Conservation (phyloP, 2,113 vertebrate species). For the Dendropsophus ebraccatus region DNA sequence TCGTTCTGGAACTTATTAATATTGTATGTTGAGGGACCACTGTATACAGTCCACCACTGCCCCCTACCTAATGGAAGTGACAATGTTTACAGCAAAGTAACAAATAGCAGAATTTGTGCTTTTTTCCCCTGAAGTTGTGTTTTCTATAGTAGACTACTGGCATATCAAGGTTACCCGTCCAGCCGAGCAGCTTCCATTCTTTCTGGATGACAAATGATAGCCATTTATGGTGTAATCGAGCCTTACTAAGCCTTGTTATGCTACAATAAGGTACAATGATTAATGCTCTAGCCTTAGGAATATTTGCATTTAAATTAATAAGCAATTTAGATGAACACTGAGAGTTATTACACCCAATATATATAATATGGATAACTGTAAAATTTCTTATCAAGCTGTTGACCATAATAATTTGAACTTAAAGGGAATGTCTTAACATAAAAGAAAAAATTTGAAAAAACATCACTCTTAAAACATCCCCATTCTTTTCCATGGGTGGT, state of each 20-base stretch:
- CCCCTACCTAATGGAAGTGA: no score
- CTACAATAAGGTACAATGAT: not conserved
- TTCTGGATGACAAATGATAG: slow-evolving; percentile 10
- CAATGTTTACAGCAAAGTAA: no score
- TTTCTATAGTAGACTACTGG: not conserved
- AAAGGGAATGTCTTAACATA: not conserved
- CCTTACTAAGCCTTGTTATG: not conserved
- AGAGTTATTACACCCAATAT: not conserved
- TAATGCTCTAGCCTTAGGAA: not conserved
- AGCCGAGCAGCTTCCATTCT: not conserved
- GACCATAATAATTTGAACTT: not conserved
- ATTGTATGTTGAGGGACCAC: no score
- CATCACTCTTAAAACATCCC: no score
- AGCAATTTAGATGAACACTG: not conserved
- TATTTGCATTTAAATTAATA: not conserved
- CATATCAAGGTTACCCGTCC: not conserved
- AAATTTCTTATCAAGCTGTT: not conserved
- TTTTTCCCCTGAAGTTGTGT: not conserved
- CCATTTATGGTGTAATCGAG: not conserved
- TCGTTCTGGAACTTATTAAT: no score
- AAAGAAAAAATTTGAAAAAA: no score
- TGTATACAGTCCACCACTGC: no score
- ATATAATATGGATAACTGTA: not conserved
- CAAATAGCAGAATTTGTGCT: not conserved
- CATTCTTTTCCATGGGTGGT: no score